These are phyloP conservation scores for Zenarchopterus dispar DNA, from an alignment of 2,797 vertebrate species.

Conservation along the genomic window DNA sequence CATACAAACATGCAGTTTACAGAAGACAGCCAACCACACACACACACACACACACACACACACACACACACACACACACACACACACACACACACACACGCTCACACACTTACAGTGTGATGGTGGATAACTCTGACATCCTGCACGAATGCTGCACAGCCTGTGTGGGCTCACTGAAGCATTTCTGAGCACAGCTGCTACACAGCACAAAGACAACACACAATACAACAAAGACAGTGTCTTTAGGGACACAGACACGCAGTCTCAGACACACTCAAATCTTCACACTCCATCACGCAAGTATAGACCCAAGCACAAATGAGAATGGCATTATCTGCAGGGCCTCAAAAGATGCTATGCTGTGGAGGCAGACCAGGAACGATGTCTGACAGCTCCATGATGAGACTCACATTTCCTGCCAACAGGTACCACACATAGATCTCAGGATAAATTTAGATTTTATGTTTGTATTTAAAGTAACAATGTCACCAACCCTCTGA, in stretches of 20 bases:
- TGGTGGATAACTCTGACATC: constrained; percentile 99
- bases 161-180: constrained; percentile 99
- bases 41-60: too few species aligned
- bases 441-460: too few species aligned
- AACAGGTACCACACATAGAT: constrained; percentile 38
- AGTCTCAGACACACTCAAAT: constrained; percentile 30
- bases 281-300: constrained; percentile 51
- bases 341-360: constrained; percentile 47
- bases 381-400: constrained; percentile 60
- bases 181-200: constrained; percentile 99
- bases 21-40: constrained; percentile 12
- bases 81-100: constrained; percentile 29
- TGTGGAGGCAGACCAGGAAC: constrained; percentile 40
- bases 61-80: constrained; percentile 16
- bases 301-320: constrained; percentile 57
- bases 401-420: constrained; percentile 47
- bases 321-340: constrained; percentile 57
- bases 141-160: constrained; percentile 99
- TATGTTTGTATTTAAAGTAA: too few species aligned
- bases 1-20: constrained; percentile 17
- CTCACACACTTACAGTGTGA: constrained; percentile 97
- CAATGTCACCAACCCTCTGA: too few species aligned
- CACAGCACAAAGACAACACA: constrained; percentile 95
- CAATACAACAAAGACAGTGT: constrained; percentile 78
- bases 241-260: constrained; percentile 73